These are phyloP conservation scores for Trypoxylus dichotomus DNA, from an alignment of 1,140 invertebrate genomes.

Conservation along the genomic window DNA sequence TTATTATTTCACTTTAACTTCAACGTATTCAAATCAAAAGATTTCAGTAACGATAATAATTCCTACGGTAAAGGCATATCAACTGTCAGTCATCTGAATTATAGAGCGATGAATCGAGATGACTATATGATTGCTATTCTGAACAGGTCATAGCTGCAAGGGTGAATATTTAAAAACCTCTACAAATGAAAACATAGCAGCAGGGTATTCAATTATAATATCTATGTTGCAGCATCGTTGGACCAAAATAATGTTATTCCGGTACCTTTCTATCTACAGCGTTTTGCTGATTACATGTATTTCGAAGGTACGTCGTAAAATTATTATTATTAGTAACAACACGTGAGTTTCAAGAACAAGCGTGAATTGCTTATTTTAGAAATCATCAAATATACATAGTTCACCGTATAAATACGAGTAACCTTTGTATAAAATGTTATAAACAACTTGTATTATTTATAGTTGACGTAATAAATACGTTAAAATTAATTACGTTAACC, in stretches of 20 bases:
- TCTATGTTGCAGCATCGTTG: background rate
- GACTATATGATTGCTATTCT: background rate
- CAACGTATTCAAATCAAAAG: background rate
- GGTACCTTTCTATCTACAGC: background rate
- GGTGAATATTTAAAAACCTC: background rate
- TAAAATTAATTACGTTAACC: background rate
- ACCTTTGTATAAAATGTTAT: background rate
- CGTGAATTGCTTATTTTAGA: background rate
- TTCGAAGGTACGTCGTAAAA: background rate
- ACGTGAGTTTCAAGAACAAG: background rate
- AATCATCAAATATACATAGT: background rate
- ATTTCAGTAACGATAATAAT: background rate
- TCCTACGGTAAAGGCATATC: background rate
- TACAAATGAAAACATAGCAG: background rate
- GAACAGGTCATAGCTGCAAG: background rate
- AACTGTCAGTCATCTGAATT: constrained; percentile 1
- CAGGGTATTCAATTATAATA: background rate
- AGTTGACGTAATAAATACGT: background rate
- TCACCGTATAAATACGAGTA: background rate
- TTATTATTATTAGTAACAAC: background rate
- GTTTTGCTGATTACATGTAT: background rate
- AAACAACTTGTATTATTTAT: background rate
- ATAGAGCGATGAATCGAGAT: constrained; percentile 2
- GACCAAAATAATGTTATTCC: background rate
- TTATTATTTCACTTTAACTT: background rate